Percentiles rank a stretch among this genome's conserved stretches.
Evolutionary conservation across 2,113 vertebrate species (phyloP).

Genomic region (Trematocara macrostoma): DNA sequence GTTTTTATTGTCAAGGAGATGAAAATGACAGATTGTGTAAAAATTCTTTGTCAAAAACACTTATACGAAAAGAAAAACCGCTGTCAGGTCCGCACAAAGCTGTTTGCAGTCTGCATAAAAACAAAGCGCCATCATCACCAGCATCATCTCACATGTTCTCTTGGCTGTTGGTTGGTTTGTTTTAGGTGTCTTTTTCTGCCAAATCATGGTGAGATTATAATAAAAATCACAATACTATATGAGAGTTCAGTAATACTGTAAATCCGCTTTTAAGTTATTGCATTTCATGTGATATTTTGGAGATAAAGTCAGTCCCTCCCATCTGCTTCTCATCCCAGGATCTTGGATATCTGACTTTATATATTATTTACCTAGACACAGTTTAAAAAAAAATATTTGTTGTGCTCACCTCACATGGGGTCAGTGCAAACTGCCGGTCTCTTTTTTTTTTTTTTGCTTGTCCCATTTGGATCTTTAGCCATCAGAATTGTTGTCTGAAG

Average conservation of each 20-base stretch:
- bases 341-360: not conserved
- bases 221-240: not conserved
- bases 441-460: too few relatives aligned
- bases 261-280: not conserved
- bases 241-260: not conserved
- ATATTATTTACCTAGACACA: not conserved
- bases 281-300: not conserved
- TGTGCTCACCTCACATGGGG: not conserved
- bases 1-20: conserved; percentile 25
- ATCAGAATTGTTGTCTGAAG: too few relatives aligned
- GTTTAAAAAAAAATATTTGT: not conserved
- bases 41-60: not conserved
- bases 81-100: not conserved
- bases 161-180: not conserved
- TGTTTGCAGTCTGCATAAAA: not conserved
- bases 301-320: not conserved
- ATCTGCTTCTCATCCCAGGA: not conserved
- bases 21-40: not conserved
- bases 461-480: too few relatives aligned
- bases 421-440: not conserved
- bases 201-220: not conserved
- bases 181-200: not conserved
- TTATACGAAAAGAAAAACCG: not conserved
- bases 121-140: not conserved
- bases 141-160: not conserved